Conservation (phyloP, 2,113 vertebrate species). For the Leiothrix lutea region DNA sequence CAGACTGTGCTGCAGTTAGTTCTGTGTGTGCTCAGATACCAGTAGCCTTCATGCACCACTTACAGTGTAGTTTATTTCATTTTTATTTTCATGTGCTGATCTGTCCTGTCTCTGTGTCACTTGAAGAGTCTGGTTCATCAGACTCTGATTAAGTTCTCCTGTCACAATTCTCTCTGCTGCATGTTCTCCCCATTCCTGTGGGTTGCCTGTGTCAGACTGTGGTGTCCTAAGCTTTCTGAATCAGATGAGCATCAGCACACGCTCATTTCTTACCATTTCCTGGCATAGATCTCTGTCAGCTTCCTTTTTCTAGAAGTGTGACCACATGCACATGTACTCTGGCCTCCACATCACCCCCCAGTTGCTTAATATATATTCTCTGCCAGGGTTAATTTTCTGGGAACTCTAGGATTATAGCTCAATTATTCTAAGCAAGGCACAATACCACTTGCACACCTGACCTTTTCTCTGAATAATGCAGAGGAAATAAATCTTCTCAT, state of each 20-base stretch:
- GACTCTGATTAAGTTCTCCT: background rate
- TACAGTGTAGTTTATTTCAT: background rate
- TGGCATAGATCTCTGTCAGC: background rate
- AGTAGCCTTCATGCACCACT: background rate
- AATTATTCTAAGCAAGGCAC: background rate
- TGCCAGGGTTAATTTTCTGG: background rate
- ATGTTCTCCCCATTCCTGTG: background rate
- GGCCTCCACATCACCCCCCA: background rate
- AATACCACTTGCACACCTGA: background rate
- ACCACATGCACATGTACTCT: background rate
- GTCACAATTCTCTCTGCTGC: background rate
- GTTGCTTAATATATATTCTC: background rate
- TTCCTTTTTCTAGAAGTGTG: background rate
- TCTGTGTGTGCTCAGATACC: background rate
- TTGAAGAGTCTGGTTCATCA: background rate
- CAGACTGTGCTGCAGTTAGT: background rate
- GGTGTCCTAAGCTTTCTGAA: background rate
- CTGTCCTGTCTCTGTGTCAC: background rate
- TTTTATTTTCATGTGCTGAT: background rate
- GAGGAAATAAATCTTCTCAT: background rate
- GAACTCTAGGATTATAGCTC: background rate
- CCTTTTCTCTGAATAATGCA: background rate
- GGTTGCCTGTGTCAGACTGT: background rate
- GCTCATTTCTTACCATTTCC: background rate
- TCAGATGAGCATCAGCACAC: background rate